Evolutionary conservation across 2,113 vertebrate genomes (phyloP).

Genomic region (Xiphophorus maculatus): DNA sequence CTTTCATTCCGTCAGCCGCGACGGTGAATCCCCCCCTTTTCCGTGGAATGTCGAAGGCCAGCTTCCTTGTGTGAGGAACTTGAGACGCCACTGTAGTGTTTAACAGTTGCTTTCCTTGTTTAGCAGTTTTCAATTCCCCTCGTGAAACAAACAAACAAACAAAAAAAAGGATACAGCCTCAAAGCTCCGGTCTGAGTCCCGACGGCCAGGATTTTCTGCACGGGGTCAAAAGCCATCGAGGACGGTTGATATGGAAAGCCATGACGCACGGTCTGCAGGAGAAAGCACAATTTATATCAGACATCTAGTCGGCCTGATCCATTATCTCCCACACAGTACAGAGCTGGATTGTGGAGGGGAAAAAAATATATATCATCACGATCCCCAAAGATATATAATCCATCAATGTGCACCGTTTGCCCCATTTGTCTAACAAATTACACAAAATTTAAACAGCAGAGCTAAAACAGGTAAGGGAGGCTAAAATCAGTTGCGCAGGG

Average conservation of each 20-base stretch:
- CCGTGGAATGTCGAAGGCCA: constrained; percentile 19
- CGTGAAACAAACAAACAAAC: constrained; percentile 67
- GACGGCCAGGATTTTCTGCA: constrained; percentile 97
- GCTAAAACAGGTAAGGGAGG: constrained; percentile 1
- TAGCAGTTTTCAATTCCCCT: neutral
- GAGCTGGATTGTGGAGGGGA: constrained; percentile 18
- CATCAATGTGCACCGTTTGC: constrained; percentile 44
- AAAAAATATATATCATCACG: constrained; percentile 16
- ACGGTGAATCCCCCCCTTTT: constrained; percentile 12
- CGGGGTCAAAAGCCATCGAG: constrained; percentile 97
- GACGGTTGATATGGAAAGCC: constrained; percentile 97
- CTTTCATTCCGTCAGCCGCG: neutral
- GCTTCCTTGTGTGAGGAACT: constrained; percentile 11
- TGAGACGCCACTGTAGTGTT: neutral
- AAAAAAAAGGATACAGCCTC: constrained; percentile 95
- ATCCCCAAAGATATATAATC: constrained; percentile 44
- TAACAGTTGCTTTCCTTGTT: constrained; percentile 3
- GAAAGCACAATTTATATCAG: constrained; percentile 62
- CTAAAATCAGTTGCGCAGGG: constrained; percentile 6
- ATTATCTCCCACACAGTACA: constrained; percentile 40
- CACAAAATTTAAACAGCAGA: constrained; percentile 39
- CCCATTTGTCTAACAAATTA: constrained; percentile 51
- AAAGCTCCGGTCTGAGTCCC: constrained; percentile 95
- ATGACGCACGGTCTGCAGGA: constrained; percentile 94
- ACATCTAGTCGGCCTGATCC: constrained; percentile 35